Percentiles rank a stretch among this genome's conserved stretches.
Conservation (phyloP, 2,797 vertebrate genomes). For the Sebastes matsubarae region DNA sequence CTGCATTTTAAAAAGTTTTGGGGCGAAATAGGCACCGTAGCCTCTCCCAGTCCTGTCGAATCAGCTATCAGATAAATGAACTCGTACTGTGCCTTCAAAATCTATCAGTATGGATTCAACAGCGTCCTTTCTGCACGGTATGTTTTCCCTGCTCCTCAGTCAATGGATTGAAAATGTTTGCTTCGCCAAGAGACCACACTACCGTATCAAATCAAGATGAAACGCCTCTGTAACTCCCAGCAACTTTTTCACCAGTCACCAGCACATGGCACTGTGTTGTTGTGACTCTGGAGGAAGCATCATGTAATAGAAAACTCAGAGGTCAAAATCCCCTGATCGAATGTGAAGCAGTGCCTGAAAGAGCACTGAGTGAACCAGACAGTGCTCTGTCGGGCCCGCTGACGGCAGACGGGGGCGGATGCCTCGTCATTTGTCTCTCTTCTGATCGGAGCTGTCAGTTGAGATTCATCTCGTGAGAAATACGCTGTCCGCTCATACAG, state of each 20-base stretch:
- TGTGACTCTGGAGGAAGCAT: conserved; percentile 32
- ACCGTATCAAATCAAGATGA: conserved; percentile 49
- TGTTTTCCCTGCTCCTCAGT: conserved; percentile 30
- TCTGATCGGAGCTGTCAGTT: conserved; percentile 62
- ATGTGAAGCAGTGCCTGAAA: conserved; percentile 43
- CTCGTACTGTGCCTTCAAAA: conserved; percentile 17
- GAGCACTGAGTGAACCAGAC: conserved; percentile 48
- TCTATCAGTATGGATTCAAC: conserved; percentile 39
- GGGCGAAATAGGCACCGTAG: conserved; percentile 22
- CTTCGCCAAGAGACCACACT: conserved; percentile 15
- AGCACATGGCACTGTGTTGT: background rate
- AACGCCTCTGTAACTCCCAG: conserved; percentile 23
- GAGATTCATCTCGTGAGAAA: conserved; percentile 40
- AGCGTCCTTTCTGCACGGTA: conserved; percentile 24
- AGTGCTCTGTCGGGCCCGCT: conserved; percentile 42
- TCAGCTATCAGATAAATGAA: conserved; percentile 53
- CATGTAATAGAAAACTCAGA: conserved; percentile 32
- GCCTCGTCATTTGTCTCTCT: conserved; percentile 46
- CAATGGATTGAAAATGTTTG: conserved; percentile 15
- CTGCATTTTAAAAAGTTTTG: conserved; percentile 43
- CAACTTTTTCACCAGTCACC: conserved; percentile 37
- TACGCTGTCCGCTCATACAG: background rate
- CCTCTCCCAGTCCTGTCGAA: conserved; percentile 28
- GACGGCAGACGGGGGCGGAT: conserved; percentile 42
- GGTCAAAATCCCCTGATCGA: conserved; percentile 58